Base-by-base conservation (phyloP, 2,113 vertebrate species). In the Furnarius figulus region DNA sequence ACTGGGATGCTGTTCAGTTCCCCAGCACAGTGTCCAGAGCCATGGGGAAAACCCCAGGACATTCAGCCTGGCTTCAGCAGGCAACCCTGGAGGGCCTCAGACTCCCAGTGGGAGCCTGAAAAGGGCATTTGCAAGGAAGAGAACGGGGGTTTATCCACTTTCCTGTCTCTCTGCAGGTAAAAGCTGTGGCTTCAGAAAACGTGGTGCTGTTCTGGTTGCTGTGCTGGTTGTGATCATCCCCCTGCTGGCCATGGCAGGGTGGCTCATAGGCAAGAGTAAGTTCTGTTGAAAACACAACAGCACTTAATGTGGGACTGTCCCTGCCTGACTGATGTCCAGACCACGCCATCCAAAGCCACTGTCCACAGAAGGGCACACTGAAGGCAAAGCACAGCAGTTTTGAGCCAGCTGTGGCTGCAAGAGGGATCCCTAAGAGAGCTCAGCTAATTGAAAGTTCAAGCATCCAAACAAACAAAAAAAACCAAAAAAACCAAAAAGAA, bases 371-470 rank as follows among this genome's bases (percentile, higher is more conserved):
- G 8, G 22, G 12, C 39, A n/a, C 10, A 61, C 16, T 68, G 47
- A 78, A 62, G 17, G 35, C 33, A 67, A 4, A 35, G 33, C 52
- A 31, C 12, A 62, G 17, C 22, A 49, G 31, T 6, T 76, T 42
- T 82, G 8, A 53, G 31, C 22, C 23, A 85, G 16, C 16, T 0
- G 1, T 35, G 24, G 18, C 8, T 1, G 0, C 24, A 31, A 83
- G 17, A 67, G 19, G 33, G 83, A 65, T 31, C 22, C 2, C 0
- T 42, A 40, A 20, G 22, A 30, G 9, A 65, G 37, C n/a, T n/a
- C n/a, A n/a, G n/a, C n/a, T n/a, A n/a, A n/a, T n/a, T n/a, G n/a
- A n/a, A n/a, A n/a, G n/a, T n/a, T n/a, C n/a, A n/a, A n/a, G n/a
- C n/a, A n/a, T n/a, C n/a, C n/a, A n/a, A n/a, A n/a, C n/a, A n/a